Conservation (phyloP, 2,888 invertebrate genomes). For the Aphidius colemani region DNA sequence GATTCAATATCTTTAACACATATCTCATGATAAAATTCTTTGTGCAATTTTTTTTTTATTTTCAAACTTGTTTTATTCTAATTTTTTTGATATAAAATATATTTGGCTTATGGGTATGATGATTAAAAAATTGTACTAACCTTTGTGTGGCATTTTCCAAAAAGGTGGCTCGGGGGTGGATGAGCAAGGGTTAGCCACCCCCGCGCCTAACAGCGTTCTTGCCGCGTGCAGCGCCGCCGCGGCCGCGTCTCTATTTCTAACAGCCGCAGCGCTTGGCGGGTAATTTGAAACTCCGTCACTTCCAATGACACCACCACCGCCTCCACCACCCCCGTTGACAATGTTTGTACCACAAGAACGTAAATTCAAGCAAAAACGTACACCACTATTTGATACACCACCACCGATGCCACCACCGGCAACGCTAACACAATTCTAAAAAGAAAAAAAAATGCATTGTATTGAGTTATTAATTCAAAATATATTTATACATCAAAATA, state of each 20-base stretch:
- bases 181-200: constrained; percentile 70
- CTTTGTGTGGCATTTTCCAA: constrained; percentile 89
- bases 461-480: too few species aligned
- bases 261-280: constrained; percentile 59
- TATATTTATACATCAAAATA: too few species aligned
- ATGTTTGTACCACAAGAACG: background rate
- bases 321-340: constrained; percentile 35
- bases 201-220: constrained; percentile 64
- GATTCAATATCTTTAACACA: too few species aligned
- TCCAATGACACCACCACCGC: constrained; percentile 47
- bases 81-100: too few species aligned
- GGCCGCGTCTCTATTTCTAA: constrained; percentile 61
- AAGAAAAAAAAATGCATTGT: constrained; percentile 23
- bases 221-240: constrained; percentile 62
- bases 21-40: too few species aligned
- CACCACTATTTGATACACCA: constrained; percentile 57
- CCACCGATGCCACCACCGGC: constrained; percentile 52
- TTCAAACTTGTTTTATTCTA: too few species aligned
- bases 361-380: constrained; percentile 68
- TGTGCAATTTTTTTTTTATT: too few species aligned
- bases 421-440: constrained; percentile 60
- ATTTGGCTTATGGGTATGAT: too few species aligned
- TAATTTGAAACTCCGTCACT: constrained; percentile 62
- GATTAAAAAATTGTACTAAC: constrained; percentile 60
- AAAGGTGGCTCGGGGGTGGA: constrained; percentile 78